Evolutionary conservation across 2,113 vertebrate genomes (phyloP).

Genomic region (Oxyura jamaicensis): DNA sequence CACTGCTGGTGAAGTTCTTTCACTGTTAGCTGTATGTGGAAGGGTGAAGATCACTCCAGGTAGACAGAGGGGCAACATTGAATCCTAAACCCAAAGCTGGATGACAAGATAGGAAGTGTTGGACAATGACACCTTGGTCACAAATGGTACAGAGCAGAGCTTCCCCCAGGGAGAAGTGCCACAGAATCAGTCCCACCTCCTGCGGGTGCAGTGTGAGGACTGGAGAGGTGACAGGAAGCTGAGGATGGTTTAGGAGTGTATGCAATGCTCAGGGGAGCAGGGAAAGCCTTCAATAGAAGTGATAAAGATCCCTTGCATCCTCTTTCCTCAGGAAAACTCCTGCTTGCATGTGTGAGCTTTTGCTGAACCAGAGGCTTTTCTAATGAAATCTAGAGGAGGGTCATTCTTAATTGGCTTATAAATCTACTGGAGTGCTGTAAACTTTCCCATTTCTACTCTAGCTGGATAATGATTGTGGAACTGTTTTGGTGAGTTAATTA

Average conservation of each 20-base stretch:
- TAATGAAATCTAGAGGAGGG: conserved; percentile 44
- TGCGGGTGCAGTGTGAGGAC: neutral
- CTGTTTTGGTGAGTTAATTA: conserved; percentile 61
- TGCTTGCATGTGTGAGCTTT: conserved; percentile 8
- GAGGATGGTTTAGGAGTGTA: neutral
- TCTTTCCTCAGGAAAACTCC: neutral
- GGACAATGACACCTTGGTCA: neutral
- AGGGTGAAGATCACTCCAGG: neutral
- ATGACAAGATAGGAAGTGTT: neutral
- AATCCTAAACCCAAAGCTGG: neutral
- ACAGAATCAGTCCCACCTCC: rapidly evolving
- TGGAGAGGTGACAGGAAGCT: neutral
- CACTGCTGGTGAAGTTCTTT: neutral
- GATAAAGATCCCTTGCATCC: neutral
- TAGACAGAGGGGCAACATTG: neutral
- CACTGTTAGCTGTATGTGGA: neutral
- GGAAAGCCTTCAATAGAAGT: neutral
- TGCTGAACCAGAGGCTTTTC: conserved; percentile 44
- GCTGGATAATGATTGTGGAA: conserved; percentile 45
- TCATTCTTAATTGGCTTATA: conserved; percentile 56
- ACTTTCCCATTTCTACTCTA: conserved; percentile 27
- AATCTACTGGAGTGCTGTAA: conserved; percentile 55
- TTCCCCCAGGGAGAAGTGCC: neutral
- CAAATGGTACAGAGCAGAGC: neutral
- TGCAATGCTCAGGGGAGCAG: neutral